Evolutionary conservation across 2,888 invertebrate species (phyloP), one percentile per base, ranked within the genome.

Genomic region (Acrobasis repandana): DNA sequence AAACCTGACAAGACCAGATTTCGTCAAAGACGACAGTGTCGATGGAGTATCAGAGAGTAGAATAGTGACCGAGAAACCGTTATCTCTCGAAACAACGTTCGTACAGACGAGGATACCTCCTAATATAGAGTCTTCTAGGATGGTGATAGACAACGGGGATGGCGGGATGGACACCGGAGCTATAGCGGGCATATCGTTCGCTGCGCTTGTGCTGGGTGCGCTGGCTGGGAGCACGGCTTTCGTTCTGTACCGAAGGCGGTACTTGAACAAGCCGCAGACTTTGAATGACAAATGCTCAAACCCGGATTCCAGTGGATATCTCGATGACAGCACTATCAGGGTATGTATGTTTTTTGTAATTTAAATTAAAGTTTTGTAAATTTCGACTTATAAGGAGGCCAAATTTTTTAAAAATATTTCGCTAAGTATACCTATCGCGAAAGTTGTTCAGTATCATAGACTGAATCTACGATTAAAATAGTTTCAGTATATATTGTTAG

Each of bases 281-380:
- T 90, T 97, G 68, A 96, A 95, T 74, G 96, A 96, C 80, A 95
- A 95, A 73, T 95, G 95, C 80, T 97, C 96, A 74, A 97, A 97
- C 83, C 96, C 96, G 9, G 97, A 97, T 80, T 97, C 96, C 62
- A 96, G 96, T 79, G 96, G 96, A 72, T 97, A 97, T 79, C 95
- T 97, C 68, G 97, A 97, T 82, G 97, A 97, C 84, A 96, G 96
- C 83, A 96, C 96, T 77, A 95, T 96, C 83, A 93, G 96, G 90
- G 96, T 96, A 93, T 93, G 94, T 91, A 77, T 67, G 9, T 43
- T 11, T 47, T 47, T 47, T 36, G 9, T 36, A 9, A 6, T 36
- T 9, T 36, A 11, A 6, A 9, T 36, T n/a, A n/a, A n/a, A n/a
- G n/a, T n/a, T n/a, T n/a, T n/a, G n/a, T n/a, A n/a, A n/a, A n/a